Base-by-base conservation (phyloP, 1,140 invertebrate genomes). In the Goniozus legneri region DNA sequence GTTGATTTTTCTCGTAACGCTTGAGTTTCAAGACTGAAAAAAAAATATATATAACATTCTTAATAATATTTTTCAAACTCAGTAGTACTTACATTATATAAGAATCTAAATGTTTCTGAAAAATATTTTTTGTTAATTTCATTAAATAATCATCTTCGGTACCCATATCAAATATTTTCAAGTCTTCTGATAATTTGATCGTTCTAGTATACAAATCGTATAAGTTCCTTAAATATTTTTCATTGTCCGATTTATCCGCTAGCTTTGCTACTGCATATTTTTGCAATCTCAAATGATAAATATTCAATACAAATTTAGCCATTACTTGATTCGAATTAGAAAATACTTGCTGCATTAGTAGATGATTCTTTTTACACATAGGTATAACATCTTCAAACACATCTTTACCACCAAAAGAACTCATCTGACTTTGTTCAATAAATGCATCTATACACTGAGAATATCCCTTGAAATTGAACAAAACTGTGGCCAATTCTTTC, bases 301-400 rank as follows among this genome's bases (percentile, higher is more conserved):
- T 92, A 64, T 97, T 97, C 2, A 98, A 77, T 21, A 98, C 89
- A 78, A 98, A 96, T 77, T 98, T 98, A 27, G 89, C 88, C 92
- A 98, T 98, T 0, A 99, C 94, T 81, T 95, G 90, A 54, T 97
- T 91, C 0, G 95, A 92, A 77, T 95, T 96, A n/a, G 84, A 85
- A 65, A 99, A 99, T 1, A 99, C 95, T 73, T 89, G 84, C 65
- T 88, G 86, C 50, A 98, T 93, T 1, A 97, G 82, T 47, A 84
- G 82, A 64, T 93, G 87, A 65, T 94, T 95, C 61, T 87, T 88
- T 55, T 87, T 84, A 75, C 95, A 98, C 52, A 98, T 78, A 14
- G 91, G 89, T 43, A 96, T 79, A 6, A 98, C 88, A 58, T 97
- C 89, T 44, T 84, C 83, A 77, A 98, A 98, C 36, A 98, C 85